These are phyloP conservation scores for Suricata suricatta DNA, from an alignment of 2,113 vertebrate genomes.

Conservation along the genomic window DNA sequence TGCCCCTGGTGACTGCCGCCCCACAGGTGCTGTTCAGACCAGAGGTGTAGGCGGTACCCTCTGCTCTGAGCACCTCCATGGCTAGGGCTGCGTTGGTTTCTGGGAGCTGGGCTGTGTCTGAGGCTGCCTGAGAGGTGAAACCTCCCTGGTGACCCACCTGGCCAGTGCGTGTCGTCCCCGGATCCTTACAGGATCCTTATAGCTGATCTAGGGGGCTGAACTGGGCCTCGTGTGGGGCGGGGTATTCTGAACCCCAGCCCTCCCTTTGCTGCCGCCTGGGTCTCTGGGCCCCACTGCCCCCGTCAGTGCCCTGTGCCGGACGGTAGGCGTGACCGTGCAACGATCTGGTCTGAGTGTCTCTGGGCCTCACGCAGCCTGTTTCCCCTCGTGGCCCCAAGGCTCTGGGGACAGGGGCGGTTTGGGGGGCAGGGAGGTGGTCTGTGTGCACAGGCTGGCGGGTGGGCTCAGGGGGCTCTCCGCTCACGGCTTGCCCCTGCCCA, in stretches of 20 bases:
- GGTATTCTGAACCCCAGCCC: not conserved
- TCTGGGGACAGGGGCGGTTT: not conserved
- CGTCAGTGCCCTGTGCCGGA: not conserved
- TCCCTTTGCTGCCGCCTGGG: not conserved
- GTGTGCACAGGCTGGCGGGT: fast-evolving
- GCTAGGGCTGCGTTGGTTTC: not conserved
- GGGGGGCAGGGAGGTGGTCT: not conserved
- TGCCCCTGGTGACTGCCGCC: not conserved
- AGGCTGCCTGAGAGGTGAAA: not conserved
- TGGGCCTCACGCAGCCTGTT: not conserved
- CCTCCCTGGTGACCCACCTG: fast-evolving
- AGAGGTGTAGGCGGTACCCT: not conserved
- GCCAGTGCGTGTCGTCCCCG: fast-evolving
- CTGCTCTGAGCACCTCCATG: fast-evolving
- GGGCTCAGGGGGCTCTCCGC: not conserved
- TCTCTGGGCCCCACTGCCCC: fast-evolving
- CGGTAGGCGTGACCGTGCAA: fast-evolving
- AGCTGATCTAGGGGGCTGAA: not conserved
- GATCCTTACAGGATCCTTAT: not conserved
- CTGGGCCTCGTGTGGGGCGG: not conserved
- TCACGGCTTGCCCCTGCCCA: not conserved
- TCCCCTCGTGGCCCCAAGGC: fast-evolving
- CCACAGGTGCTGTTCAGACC: no score
- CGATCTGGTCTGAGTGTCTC: not conserved
- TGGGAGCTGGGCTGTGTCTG: not conserved